These are phyloP conservation scores for Eucriotettix oculatus DNA, from an alignment of 2,888 invertebrate genomes.

Conservation along the genomic window DNA sequence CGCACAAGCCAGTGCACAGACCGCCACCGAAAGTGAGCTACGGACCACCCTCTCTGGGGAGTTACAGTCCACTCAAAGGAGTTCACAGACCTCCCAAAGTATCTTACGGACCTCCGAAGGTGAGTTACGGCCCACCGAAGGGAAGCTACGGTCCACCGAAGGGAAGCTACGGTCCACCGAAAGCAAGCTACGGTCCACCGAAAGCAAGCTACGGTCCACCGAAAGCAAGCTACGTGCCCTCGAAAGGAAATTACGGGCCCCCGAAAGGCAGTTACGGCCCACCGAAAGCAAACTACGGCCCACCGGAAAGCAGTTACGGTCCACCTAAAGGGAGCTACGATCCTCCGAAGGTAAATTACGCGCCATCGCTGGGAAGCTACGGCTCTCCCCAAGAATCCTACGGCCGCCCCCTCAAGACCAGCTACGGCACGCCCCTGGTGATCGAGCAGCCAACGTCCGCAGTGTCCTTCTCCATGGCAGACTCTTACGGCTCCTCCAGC, in stretches of 20 bases:
- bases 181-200: slow-evolving; percentile 18
- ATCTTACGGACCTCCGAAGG: slow-evolving; percentile 14
- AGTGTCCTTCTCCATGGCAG: neutral
- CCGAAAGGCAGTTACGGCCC: slow-evolving; percentile 15
- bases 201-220: slow-evolving; percentile 17
- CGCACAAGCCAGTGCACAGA: slow-evolving; percentile 13
- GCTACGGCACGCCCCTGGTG: slow-evolving; percentile 5
- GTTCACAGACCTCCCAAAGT: slow-evolving; percentile 17
- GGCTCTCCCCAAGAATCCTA: slow-evolving; percentile 17
- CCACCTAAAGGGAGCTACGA: slow-evolving; percentile 16
- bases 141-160: slow-evolving; percentile 17
- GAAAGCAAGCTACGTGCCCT: slow-evolving; percentile 10
- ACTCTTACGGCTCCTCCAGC: too few species aligned
- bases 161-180: slow-evolving; percentile 11
- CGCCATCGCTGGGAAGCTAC: slow-evolving; percentile 11
- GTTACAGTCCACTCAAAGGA: slow-evolving; percentile 12
- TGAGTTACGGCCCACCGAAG: slow-evolving; percentile 15
- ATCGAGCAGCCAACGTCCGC: neutral
- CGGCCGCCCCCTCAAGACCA: slow-evolving; percentile 13
- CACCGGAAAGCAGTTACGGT: slow-evolving; percentile 16
- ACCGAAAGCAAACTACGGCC: slow-evolving; percentile 16
- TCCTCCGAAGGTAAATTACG: slow-evolving; percentile 17
- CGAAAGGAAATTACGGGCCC: slow-evolving; percentile 16
- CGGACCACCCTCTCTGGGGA: neutral
- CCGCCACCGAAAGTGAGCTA: neutral